Conservation (phyloP, 2,888 invertebrate genomes). For the Lycia hirtaria region DNA sequence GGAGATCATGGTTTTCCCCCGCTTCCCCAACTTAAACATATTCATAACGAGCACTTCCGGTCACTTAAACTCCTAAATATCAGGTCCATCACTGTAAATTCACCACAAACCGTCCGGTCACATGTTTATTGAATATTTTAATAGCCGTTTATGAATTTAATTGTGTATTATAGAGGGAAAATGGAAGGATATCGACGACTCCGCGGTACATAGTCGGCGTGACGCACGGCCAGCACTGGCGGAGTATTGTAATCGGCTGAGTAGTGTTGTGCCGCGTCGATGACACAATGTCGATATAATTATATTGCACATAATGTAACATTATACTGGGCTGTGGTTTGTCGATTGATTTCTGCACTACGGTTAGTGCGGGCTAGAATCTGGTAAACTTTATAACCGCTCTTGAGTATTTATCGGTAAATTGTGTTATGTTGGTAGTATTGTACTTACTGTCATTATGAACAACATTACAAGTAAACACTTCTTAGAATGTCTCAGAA, state of each 20-base stretch:
- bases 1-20: slow-evolving; percentile 30
- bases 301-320: neutral
- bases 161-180: slow-evolving; percentile 16
- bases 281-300: slow-evolving; percentile 22
- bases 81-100: slow-evolving; percentile 12
- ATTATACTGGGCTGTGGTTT: neutral
- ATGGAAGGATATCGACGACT: slow-evolving; percentile 25
- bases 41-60: slow-evolving; percentile 24
- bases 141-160: slow-evolving; percentile 9
- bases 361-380: neutral
- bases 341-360: neutral
- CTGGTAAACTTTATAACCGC: neutral
- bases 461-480: too few relatives aligned
- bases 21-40: slow-evolving; percentile 31
- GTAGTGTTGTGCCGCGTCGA: slow-evolving; percentile 20
- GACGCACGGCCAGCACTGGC: slow-evolving; percentile 27
- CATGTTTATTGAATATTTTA: slow-evolving; percentile 13
- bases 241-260: slow-evolving; percentile 10
- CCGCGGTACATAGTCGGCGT: slow-evolving; percentile 22
- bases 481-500: too few relatives aligned
- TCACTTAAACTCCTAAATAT: slow-evolving; percentile 6
- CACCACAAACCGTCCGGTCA: slow-evolving; percentile 18
- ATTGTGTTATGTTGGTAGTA: too few relatives aligned
- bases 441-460: neutral
- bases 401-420: too few relatives aligned